Base-by-base conservation (phyloP, 23 tunicate species). In the Ciona savignyi region DNA sequence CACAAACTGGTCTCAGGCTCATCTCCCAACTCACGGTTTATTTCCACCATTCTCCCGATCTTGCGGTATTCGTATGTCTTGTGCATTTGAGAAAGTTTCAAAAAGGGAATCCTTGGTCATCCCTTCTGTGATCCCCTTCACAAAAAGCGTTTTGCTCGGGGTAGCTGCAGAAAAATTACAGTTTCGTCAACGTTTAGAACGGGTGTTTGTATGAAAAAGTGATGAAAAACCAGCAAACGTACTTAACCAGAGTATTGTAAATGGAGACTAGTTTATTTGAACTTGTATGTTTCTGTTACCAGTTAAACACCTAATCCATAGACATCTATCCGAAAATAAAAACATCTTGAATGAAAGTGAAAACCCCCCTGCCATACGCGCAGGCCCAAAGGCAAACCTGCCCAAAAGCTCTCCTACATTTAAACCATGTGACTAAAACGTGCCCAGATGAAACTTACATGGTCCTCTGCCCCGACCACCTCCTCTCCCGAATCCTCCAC, bases 101-200 rank as follows among this genome's bases (percentile, higher is more conserved):
- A 60, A 62, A n/a, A 90, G 62, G 0, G 67, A 30, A 20, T 78
- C 83, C 30, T 48, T 68, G 21, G 83, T 72, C 75, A 81, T 79
- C 33, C 83, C 90, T 74, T 90, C 97, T 23, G 97, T 83, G 1
- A 90, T 51, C 27, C 97, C 97, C 61, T 79, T 83, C 34, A 90
- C 97, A 68, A 90, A 90, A 27, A 90, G 60, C 34, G 90, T 84
- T 31, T 75, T 78, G 66, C 75, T 62, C 11, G 96, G 86, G 1
- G 80, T 60, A 27, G 84, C 84, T 85, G 90, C 23, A 73, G 4
- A 23, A 31, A 30, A 19, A n/a, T 49, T n/a, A n/a, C n/a, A n/a
- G n/a, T n/a, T n/a, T n/a, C n/a, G n/a, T n/a, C n/a, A 42, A 15
- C 15, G 56, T 15, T 6, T 42, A 6, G 56, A 42, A 42, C 56